phyloP scores from a whole-genome alignment of 92 coral and sea anemone species.

The Epizoanthus stellaris region DNA sequence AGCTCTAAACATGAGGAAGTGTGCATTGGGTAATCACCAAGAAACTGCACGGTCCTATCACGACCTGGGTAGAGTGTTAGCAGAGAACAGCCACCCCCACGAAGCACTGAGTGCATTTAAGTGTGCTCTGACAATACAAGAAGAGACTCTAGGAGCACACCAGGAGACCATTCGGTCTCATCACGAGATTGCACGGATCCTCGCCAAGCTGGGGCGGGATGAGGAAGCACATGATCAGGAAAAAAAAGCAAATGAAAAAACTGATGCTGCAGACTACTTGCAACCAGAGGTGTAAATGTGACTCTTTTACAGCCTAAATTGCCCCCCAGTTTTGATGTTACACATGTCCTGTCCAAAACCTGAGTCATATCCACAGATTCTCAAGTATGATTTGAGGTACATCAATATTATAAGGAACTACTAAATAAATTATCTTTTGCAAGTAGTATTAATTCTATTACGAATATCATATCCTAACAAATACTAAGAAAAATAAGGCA shows the following conservation, averaged over 20 bases:
- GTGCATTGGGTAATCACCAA: slow-evolving; percentile 90
- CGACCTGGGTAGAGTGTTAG: slow-evolving; percentile 84
- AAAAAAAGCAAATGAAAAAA: slow-evolving; percentile 58
- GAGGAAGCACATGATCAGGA: slow-evolving; percentile 82
- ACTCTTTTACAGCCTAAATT: too few species aligned
- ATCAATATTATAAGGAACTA: too few species aligned
- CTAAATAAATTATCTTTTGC: too few species aligned
- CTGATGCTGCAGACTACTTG: slow-evolving; percentile 40
- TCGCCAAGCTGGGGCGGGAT: slow-evolving; percentile 71
- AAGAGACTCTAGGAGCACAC: slow-evolving; percentile 82
- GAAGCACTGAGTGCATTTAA: slow-evolving; percentile 82
- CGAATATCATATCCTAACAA: too few species aligned
- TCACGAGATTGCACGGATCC: slow-evolving; percentile 70
- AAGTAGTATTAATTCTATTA: too few species aligned
- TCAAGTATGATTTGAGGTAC: too few species aligned
- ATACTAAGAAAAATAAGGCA: too few species aligned
- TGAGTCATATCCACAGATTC: too few species aligned
- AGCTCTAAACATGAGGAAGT: slow-evolving; percentile 82
- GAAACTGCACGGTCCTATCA: slow-evolving; percentile 95
- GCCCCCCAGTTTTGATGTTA: too few species aligned
- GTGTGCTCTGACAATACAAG: slow-evolving; percentile 86
- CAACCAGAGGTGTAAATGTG: slow-evolving; percentile 45
- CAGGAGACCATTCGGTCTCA: slow-evolving; percentile 72
- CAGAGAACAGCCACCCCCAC: slow-evolving; percentile 56
- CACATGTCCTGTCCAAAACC: too few species aligned